Evolutionary conservation across 2,797 vertebrate species (phyloP).

Genomic region (Eulemur mongoz): DNA sequence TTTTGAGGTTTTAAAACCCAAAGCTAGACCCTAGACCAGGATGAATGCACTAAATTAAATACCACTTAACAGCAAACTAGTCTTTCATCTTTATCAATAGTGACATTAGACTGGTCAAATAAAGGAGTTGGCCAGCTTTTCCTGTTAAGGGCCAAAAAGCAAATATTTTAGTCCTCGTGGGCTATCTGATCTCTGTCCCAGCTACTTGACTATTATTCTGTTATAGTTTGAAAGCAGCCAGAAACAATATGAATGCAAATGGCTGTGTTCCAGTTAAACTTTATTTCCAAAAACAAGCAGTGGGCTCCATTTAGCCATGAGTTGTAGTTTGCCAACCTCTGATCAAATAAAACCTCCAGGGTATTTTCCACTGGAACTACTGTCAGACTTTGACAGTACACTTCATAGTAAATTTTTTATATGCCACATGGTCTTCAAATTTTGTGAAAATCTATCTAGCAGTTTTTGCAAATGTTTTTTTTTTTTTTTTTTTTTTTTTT

Average conservation of each 20-base stretch:
- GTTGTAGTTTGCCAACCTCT: not conserved
- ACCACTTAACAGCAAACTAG: not conserved
- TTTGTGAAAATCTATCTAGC: not conserved
- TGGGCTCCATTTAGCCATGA: not conserved
- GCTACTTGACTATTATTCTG: not conserved
- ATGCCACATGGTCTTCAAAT: not conserved
- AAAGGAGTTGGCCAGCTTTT: not conserved
- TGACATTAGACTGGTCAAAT: not conserved
- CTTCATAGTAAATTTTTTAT: not conserved
- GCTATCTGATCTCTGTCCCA: not conserved
- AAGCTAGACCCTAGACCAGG: not conserved
- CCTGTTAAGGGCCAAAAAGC: not conserved
- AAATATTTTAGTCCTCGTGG: not conserved
- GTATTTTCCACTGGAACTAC: not conserved
- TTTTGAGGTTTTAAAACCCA: slow-evolving; percentile 13
- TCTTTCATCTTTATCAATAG: not conserved
- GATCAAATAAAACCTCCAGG: not conserved
- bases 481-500: no score
- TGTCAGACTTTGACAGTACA: not conserved
- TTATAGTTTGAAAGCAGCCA: not conserved
- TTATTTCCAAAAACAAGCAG: not conserved
- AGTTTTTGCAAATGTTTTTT: slow-evolving; percentile 17
- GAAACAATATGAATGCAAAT: not conserved
- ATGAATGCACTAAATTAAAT: not conserved
- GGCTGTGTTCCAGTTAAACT: not conserved